Evolutionary conservation across 2,888 invertebrate species (phyloP).

Genomic region (Diarsia rubi): DNA sequence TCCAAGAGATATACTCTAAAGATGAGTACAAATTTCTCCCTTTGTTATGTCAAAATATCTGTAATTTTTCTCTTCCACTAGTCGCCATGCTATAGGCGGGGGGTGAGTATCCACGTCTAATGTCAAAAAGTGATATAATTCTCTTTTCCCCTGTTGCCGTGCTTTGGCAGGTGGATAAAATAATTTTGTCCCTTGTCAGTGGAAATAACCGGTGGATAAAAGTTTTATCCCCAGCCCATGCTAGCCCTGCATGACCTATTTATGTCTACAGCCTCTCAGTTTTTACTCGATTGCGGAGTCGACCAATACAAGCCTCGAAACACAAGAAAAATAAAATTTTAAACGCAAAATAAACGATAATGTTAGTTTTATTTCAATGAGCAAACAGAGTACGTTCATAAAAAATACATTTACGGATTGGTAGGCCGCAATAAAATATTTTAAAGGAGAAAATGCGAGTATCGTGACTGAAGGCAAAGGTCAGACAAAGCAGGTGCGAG

Average conservation of each 20-base stretch:
- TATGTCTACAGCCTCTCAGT: slow-evolving; percentile 27
- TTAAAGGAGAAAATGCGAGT: slow-evolving; percentile 61
- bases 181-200: too few relatives aligned
- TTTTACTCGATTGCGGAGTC: not conserved
- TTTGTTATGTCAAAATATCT: too few relatives aligned
- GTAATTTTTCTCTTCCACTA: too few relatives aligned
- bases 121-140: too few relatives aligned
- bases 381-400: slow-evolving; percentile 22
- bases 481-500: slow-evolving; percentile 57
- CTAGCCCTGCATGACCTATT: slow-evolving; percentile 37
- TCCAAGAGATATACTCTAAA: too few relatives aligned
- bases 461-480: slow-evolving; percentile 67
- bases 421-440: slow-evolving; percentile 42
- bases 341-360: slow-evolving; percentile 22
- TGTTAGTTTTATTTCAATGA: slow-evolving; percentile 44
- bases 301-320: not conserved
- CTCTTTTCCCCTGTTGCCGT: too few relatives aligned
- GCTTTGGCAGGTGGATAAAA: too few relatives aligned
- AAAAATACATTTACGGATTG: slow-evolving; percentile 41
- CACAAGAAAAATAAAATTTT: slow-evolving; percentile 24
- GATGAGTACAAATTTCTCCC: too few relatives aligned
- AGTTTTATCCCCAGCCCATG: too few relatives aligned
- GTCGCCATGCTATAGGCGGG: too few relatives aligned
- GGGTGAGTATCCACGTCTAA: too few relatives aligned
- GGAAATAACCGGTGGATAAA: too few relatives aligned